Conservation (phyloP, 2,888 invertebrate genomes). For the Tachystola acroxantha region DNA sequence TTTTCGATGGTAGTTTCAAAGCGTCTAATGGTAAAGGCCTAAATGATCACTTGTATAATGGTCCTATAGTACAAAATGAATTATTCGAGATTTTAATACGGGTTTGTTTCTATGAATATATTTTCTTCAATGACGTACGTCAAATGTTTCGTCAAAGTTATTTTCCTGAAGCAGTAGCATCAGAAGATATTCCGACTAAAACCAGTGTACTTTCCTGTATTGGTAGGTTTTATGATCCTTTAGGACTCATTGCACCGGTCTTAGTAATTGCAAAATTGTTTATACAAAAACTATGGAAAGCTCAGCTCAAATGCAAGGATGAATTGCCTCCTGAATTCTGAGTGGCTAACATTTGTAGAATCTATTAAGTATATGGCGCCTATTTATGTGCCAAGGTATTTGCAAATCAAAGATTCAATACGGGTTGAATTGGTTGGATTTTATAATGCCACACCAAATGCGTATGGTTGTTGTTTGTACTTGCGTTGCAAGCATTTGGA, state of each 20-base stretch:
- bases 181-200: background rate
- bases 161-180: background rate
- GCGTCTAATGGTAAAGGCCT: background rate
- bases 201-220: slow-evolving; percentile 1
- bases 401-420: background rate
- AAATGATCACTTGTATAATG: slow-evolving; percentile 1
- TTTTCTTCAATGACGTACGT: background rate
- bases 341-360: slow-evolving; percentile 1
- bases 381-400: background rate
- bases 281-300: slow-evolving; percentile 1
- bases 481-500: too few species aligned
- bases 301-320: slow-evolving; percentile 1
- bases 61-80: slow-evolving; percentile 1
- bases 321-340: background rate
- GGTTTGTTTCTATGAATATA: background rate
- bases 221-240: slow-evolving; percentile 4
- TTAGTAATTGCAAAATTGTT: slow-evolving; percentile 1
- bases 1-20: slow-evolving; percentile 2
- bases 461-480: slow-evolving; percentile 12
- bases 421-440: background rate
- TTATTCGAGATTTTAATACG: slow-evolving; percentile 2
- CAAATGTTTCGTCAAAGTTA: background rate
- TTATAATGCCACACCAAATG: background rate
- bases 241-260: slow-evolving; percentile 3
- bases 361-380: too few species aligned